Percentiles rank a stretch among this genome's conserved stretches.
phyloP scores from a whole-genome alignment of 2,888 invertebrate genomes.

The Mesodorylaimus sp. region DNA sequence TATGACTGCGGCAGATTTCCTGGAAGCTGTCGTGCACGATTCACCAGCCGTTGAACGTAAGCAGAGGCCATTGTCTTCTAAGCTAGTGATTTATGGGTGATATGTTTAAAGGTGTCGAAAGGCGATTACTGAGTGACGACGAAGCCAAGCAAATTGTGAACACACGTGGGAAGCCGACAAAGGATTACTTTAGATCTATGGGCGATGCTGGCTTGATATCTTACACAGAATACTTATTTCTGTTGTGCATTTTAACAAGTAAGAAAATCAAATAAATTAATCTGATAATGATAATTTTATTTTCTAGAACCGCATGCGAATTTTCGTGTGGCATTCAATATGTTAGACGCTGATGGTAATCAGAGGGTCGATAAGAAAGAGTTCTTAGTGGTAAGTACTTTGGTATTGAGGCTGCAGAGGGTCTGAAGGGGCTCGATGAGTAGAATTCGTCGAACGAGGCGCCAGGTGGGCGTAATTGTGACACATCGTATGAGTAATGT shows the following conservation, averaged over 20 bases:
- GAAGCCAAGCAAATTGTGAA: too few relatives aligned
- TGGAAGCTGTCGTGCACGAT: slow-evolving; percentile 86
- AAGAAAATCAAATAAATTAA: slow-evolving; percentile 38
- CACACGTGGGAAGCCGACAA: too few relatives aligned
- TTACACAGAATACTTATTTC: slow-evolving; percentile 88
- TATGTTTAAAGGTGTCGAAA: too few relatives aligned
- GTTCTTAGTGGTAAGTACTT: slow-evolving; percentile 74
- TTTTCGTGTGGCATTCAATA: slow-evolving; percentile 91
- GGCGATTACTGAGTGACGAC: too few relatives aligned
- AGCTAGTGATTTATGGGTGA: too few relatives aligned
- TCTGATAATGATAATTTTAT: not conserved
- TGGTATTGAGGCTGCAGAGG: too few relatives aligned
- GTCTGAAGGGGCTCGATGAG: too few relatives aligned
- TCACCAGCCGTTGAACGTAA: slow-evolving; percentile 42
- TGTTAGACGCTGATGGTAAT: slow-evolving; percentile 98
- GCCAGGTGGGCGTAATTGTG: too few relatives aligned
- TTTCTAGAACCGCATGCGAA: slow-evolving; percentile 81
- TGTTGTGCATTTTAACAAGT: slow-evolving; percentile 89
- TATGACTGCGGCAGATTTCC: slow-evolving; percentile 95
- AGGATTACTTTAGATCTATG: not conserved
- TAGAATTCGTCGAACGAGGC: too few relatives aligned
- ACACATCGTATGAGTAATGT: too few relatives aligned
- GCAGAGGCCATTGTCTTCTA: not conserved
- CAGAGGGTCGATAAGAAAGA: slow-evolving; percentile 88
- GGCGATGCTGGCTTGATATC: slow-evolving; percentile 53